Evolutionary conservation across 2,797 vertebrate species (phyloP).

Genomic region (Brachymystax lenok): DNA sequence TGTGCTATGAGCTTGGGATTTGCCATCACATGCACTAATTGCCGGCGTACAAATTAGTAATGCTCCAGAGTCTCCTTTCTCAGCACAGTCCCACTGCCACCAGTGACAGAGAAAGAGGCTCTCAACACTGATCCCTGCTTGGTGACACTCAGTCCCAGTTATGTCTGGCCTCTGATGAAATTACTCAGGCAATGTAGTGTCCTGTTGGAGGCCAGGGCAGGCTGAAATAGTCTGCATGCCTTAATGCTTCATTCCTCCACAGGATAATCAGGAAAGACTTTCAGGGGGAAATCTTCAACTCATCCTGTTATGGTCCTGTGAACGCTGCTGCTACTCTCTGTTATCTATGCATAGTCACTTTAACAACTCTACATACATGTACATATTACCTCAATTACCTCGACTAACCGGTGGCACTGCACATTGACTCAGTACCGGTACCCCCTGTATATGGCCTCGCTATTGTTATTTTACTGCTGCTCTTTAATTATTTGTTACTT

Average conservation of each 20-base stretch:
- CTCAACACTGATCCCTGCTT: slow-evolving; percentile 2
- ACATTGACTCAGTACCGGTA: too few relatives aligned
- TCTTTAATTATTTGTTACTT: too few relatives aligned
- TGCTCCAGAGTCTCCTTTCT: background rate
- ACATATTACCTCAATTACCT: too few relatives aligned
- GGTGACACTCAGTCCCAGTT: slow-evolving; percentile 4
- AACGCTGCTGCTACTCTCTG: background rate
- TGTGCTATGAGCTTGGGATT: background rate
- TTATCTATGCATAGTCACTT: too few relatives aligned
- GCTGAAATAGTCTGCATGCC: slow-evolving; percentile 14
- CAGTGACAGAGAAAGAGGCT: background rate
- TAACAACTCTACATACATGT: too few relatives aligned
- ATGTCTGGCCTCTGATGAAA: slow-evolving; percentile 29
- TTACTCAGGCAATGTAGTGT: slow-evolving; percentile 18
- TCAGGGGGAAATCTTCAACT: background rate
- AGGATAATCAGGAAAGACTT: slow-evolving; percentile 27
- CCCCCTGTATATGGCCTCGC: too few relatives aligned
- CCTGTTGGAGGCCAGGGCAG: slow-evolving; percentile 17
- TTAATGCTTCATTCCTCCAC: slow-evolving; percentile 19
- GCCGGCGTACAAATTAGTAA: background rate
- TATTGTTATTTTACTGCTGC: too few relatives aligned
- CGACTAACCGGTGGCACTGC: too few relatives aligned
- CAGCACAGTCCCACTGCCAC: too few relatives aligned
- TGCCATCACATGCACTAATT: background rate
- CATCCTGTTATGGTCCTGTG: slow-evolving; percentile 1